These are phyloP conservation scores for Acrocephalus kingi DNA, from an alignment of 2,113 vertebrate species.

Conservation along the genomic window DNA sequence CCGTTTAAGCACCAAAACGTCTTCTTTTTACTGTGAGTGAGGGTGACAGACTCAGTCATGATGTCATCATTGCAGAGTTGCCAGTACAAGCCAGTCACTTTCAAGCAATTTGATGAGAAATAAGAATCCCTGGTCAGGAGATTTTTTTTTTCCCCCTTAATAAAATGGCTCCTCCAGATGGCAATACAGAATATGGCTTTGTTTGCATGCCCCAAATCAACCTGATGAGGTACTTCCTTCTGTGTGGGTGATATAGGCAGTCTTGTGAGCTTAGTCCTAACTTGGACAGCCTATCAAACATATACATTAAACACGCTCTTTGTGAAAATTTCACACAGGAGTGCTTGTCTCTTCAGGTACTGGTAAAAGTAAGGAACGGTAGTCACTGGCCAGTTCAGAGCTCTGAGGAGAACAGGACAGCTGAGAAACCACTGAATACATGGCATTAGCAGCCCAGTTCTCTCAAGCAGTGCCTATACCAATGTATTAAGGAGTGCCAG, in stretches of 20 bases:
- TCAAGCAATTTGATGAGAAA: not conserved
- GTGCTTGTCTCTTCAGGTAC: not conserved
- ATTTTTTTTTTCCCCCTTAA: fast-evolving
- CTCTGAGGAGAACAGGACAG: not conserved
- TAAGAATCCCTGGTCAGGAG: not conserved
- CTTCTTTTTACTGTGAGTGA: not conserved
- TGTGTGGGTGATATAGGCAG: not conserved
- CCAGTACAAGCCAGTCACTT: not conserved
- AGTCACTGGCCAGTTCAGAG: not conserved
- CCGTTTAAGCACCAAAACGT: not conserved
- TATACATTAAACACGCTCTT: not conserved
- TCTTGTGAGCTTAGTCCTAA: not conserved
- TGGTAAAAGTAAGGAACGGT: not conserved
- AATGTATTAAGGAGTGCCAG: not conserved
- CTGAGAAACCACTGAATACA: not conserved
- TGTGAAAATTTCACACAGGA: not conserved
- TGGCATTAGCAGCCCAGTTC: not conserved
- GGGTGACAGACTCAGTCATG: not conserved
- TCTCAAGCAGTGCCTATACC: not conserved
- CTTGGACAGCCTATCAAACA: not conserved
- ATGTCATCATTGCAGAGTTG: not conserved
- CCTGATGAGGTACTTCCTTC: not conserved
- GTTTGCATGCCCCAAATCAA: not conserved
- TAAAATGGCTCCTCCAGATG: not conserved
- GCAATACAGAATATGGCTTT: not conserved